Base-by-base conservation (phyloP, 2,888 invertebrate genomes). In the Amphipyra berbera region DNA sequence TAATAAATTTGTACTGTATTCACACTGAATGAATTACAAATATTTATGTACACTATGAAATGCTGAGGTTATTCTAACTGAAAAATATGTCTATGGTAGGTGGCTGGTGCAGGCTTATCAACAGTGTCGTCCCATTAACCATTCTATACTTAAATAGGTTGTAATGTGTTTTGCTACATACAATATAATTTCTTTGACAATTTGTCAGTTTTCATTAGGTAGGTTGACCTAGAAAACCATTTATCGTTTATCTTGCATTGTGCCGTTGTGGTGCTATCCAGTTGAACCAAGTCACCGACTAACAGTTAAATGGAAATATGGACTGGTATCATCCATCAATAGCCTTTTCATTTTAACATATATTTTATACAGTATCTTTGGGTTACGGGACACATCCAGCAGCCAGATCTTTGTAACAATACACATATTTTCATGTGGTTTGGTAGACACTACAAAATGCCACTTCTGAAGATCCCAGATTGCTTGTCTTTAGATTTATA, bases 1-100 rank as follows among this genome's bases (percentile, higher is more conserved):
- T 35, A 61, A 40, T 40, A n/a, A 58, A 41, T 52, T 47, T 50
- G 15, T 44, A 37, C n/a, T 42, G 35, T 27, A 48, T 41, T 35
- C 46, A 33, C 30, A 54, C 35, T 45, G n/a, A 41, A 49, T 45
- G 14, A 30, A 30, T 14, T 52, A n/a, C 46, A 53, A 42, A 45
- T 9, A 15, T 10, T 21, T 12, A 6, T 41, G 33, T 44, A 49
- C 6, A 0, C 27, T 27, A 38, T 40, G n/a, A 45, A 41, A 49
- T 7, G 4, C 46, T 27, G 40, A 56, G 33, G 48, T 49, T 44
- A 44, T 52, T 45, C n/a, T 37, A 41, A 45, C 42, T n/a, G 53
- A 27, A n/a, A 53, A 60, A 52, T 12, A 50, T 47, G 41, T 21
- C 10, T 52, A 15, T 0, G 37, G 33, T 47, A 52, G 42, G 33